A percentile compares a stretch with the other conserved stretches of the same genome.
phyloP scores from a whole-genome alignment of 1,140 invertebrate genomes.

The Adoxophyes honmai region DNA sequence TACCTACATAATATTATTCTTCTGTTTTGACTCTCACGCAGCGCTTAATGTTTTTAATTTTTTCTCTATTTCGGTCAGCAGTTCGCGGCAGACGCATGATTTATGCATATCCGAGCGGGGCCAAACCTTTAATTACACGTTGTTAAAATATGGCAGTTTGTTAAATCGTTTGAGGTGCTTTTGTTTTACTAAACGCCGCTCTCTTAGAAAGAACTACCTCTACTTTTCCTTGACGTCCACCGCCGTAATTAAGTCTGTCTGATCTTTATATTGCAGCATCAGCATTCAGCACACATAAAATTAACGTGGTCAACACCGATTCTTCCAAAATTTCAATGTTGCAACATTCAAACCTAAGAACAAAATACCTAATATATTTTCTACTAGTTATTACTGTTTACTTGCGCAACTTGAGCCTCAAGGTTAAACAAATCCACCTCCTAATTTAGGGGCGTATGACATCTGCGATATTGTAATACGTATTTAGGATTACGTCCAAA shows the following conservation, averaged over 20 bases:
- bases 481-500: too few relatives aligned
- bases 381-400: too few relatives aligned
- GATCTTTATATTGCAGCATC: neutral
- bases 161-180: slow-evolving; percentile 70
- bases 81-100: slow-evolving; percentile 73
- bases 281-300: too few relatives aligned
- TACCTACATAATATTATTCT: slow-evolving; percentile 26
- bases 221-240: slow-evolving; percentile 41
- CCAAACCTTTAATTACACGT: slow-evolving; percentile 77
- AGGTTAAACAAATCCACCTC: too few relatives aligned
- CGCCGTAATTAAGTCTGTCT: slow-evolving; percentile 30
- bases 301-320: too few relatives aligned
- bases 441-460: too few relatives aligned
- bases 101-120: slow-evolving; percentile 73
- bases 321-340: too few relatives aligned
- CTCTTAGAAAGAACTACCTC: slow-evolving; percentile 50
- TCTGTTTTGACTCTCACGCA: slow-evolving; percentile 41
- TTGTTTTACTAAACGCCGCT: slow-evolving; percentile 68
- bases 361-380: too few relatives aligned
- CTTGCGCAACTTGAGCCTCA: too few relatives aligned
- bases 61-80: slow-evolving; percentile 74
- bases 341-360: too few relatives aligned
- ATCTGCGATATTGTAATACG: too few relatives aligned
- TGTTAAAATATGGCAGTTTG: slow-evolving; percentile 78
- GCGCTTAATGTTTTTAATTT: slow-evolving; percentile 73